Base-by-base conservation (phyloP, 2,797 vertebrate genomes). In the Cryptoprocta ferox region DNA sequence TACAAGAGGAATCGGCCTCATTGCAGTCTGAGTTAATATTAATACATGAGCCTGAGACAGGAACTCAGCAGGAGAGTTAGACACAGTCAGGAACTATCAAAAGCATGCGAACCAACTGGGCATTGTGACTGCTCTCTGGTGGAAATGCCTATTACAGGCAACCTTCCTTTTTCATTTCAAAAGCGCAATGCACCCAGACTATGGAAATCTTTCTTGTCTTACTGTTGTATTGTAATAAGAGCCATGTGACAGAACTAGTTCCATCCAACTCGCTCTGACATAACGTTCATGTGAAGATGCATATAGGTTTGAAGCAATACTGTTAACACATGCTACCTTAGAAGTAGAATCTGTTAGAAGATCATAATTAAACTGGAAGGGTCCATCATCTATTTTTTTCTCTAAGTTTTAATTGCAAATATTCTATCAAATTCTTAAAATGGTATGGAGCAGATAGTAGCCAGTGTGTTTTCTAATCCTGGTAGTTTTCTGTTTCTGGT, bases 51-150 rank as follows among this genome's bases (percentile, higher is more conserved):
- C n/a, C 78, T 45, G 37, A 94, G 91, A 92, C 15, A 85, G 89
- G 76, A 96, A 61, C 80, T 91, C 96, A 56, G 81, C n/a, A 30
- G 86, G 86, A 91, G 42, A 92, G 63, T 76, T 61, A 88, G 80
- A 91, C 32, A 83, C 2, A 63, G 63, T 90, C 37, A 56, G 90
- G 87, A 96, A 89, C 88, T 80, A 83, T 97, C 82, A 95, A 96
- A 97, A 82, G 71, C 56, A 13, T 6, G 14, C 92, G 91, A 94
- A 78, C 71, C 61, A 91, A 59, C 24, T 12, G 48, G 86, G 32
- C 81, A 95, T 50, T 92, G 83, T 73, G 78, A 92, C 14, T 53
- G 39, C 53, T 95, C 68, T 78, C 30, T 45, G 71, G 61, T 87
- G n/a, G 28, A 75, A 81, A 95, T 28, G 73, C n/a, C 87, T 91